phyloP scores from a whole-genome alignment of 2,888 invertebrate genomes.

The Embidobia sp. region DNA sequence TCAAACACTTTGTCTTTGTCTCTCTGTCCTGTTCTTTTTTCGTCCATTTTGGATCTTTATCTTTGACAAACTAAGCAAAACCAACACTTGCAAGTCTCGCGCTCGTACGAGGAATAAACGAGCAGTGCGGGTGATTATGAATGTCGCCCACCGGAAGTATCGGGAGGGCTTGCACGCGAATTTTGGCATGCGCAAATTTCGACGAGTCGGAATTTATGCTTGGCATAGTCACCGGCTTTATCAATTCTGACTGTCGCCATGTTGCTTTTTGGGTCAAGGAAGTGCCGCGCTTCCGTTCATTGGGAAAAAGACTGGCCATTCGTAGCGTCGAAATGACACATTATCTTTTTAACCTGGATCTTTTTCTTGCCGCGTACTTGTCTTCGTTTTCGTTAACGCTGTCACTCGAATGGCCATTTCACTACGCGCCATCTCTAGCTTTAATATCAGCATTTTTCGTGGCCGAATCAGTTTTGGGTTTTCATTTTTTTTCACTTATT shows the following conservation, averaged over 20 bases:
- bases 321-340: constrained; percentile 1
- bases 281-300: constrained; percentile 6
- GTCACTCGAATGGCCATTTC: too few relatives aligned
- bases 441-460: too few relatives aligned
- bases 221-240: constrained; percentile 21
- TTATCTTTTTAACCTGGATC: not conserved
- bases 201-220: constrained; percentile 14
- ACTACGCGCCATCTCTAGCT: too few relatives aligned
- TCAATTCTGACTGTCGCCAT: constrained; percentile 35
- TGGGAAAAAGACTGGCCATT: not conserved
- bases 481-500: too few relatives aligned
- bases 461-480: too few relatives aligned
- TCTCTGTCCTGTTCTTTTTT: too few relatives aligned
- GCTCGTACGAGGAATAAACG: constrained; percentile 17
- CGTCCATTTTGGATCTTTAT: too few relatives aligned
- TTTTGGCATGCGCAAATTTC: constrained; percentile 39
- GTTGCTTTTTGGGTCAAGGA: constrained; percentile 43
- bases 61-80: constrained; percentile 26
- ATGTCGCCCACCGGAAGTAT: constrained; percentile 12
- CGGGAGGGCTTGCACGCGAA: constrained; percentile 7
- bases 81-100: constrained; percentile 9
- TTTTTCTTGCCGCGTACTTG: too few relatives aligned
- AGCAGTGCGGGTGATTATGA: constrained; percentile 16
- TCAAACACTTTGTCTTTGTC: too few relatives aligned
- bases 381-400: too few relatives aligned